Evolutionary conservation across 2,888 invertebrate species (phyloP), one percentile per base, ranked within the genome.

Genomic region (Onthophagus sagittarius): DNA sequence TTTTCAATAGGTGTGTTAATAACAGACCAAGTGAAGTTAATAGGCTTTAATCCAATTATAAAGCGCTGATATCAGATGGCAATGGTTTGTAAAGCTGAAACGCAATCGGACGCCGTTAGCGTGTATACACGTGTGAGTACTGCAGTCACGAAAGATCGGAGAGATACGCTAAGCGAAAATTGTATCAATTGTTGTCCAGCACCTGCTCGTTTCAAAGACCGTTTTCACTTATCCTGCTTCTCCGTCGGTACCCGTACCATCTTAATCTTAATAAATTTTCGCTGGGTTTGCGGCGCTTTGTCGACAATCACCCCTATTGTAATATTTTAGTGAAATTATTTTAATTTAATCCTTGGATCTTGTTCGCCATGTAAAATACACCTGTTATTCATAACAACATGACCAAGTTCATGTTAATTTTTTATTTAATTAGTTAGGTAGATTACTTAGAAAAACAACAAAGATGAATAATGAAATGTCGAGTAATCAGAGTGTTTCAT

Each of bases 381-480:
- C 39, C 39, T 53, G 39, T 53, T 53, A 23, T 23, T 23, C 23
- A 23, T 23, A 23, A 23, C 23, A 23, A 23, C 23, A 23, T 23
- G 23, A 23, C 23, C 23, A 23, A 53, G 39, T 53, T 53, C 39
- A 53, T 53, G 11, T 53, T 23, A 23, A 23, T 2, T 23, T 23
- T 23, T 53, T 53, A 4, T 53, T 53, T 53, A 53, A 53, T 53
- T 9, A 53, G 1, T 53, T 53, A 53, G 11, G 39, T 53, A 53
- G 39, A 11, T 53, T 9, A 53, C 39, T 9, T 9, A 53, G 11
- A 53, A 53, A 15, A 23, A 67, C 15, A 23, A n/a, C 23, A 32
- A 67, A 67, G 31, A 15, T 31, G n/a, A 67, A 15, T 67, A 23
- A 67, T 15, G 67, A 23, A 67, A 67, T 67, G 15, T 67, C 11